These are phyloP conservation scores for Brienomyrus brachyistius DNA, from an alignment of 2,113 vertebrate genomes.

Conservation along the genomic window DNA sequence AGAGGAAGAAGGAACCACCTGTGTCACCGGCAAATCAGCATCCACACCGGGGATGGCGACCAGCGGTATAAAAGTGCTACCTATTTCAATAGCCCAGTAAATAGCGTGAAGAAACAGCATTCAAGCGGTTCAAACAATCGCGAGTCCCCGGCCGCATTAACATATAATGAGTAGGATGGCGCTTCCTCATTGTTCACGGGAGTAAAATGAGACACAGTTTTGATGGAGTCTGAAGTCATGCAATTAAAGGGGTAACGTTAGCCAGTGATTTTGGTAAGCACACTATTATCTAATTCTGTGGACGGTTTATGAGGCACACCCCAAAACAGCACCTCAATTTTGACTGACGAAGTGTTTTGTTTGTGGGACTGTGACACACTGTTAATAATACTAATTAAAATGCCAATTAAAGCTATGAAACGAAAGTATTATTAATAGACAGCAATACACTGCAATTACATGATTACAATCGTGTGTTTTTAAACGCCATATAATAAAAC, in stretches of 20 bases:
- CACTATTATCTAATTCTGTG: neutral
- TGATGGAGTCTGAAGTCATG: neutral
- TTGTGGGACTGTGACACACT: neutral
- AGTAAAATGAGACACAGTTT: neutral
- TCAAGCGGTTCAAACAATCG: neutral
- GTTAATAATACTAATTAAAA: conserved; percentile 3
- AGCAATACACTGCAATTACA: neutral
- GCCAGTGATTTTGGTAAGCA: neutral
- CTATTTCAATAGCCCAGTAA: neutral
- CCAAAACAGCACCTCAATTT: neutral
- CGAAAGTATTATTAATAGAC: neutral
- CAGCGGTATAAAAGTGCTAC: neutral
- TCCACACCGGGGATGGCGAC: neutral
- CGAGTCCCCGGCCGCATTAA: neutral
- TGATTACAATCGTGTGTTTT: neutral
- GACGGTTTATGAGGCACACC: neutral
- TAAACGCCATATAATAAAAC: neutral
- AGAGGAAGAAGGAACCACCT: conserved; percentile 13
- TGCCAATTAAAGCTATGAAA: neutral
- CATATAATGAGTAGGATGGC: neutral
- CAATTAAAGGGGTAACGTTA: neutral
- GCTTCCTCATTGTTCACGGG: neutral
- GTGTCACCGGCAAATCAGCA: neutral
- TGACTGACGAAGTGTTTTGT: neutral
- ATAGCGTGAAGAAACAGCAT: neutral